Evolutionary conservation across 2,888 invertebrate genomes (phyloP).

Genomic region (Dryomyza anilis): DNA sequence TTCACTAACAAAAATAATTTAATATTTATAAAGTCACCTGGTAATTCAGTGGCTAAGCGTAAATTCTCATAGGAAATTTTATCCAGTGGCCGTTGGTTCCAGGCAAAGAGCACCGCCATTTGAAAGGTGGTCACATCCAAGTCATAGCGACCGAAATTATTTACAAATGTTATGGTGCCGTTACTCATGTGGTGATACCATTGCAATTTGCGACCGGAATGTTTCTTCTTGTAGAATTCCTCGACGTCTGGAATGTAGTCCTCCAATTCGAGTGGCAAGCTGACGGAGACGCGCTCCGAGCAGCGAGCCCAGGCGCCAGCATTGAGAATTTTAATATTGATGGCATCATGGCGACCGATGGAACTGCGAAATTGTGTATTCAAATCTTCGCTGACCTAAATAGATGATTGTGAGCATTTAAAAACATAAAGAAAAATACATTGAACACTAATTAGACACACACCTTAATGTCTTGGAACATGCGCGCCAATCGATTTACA

Average conservation of each 20-base stretch:
- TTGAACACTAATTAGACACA: background rate
- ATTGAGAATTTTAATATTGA: slow-evolving; percentile 98
- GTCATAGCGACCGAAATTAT: slow-evolving; percentile 91
- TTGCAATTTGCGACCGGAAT: slow-evolving; percentile 95
- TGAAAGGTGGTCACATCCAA: slow-evolving; percentile 99
- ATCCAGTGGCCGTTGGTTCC: slow-evolving; percentile 95
- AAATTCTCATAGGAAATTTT: slow-evolving; percentile 96
- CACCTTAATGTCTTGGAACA: slow-evolving; percentile 98
- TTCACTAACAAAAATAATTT: background rate
- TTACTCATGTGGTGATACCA: slow-evolving; percentile 99
- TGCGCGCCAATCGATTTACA: slow-evolving; percentile 95
- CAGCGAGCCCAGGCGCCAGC: slow-evolving; percentile 97
- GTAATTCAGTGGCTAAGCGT: slow-evolving; percentile 93
- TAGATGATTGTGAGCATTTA: background rate
- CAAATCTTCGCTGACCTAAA: slow-evolving; percentile 83
- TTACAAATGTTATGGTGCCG: slow-evolving; percentile 95
- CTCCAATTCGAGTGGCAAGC: slow-evolving; percentile 95
- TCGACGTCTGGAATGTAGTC: slow-evolving; percentile 99
- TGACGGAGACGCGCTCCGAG: slow-evolving; percentile 92
- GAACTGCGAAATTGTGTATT: slow-evolving; percentile 90
- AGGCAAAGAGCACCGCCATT: slow-evolving; percentile 98
- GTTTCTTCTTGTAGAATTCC: slow-evolving; percentile 97
- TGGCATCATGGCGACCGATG: slow-evolving; percentile 81
- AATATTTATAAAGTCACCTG: slow-evolving; percentile 63
- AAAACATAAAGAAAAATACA: background rate